phyloP scores from a whole-genome alignment of 2,113 vertebrate species.

The Cynocephalus volans region DNA sequence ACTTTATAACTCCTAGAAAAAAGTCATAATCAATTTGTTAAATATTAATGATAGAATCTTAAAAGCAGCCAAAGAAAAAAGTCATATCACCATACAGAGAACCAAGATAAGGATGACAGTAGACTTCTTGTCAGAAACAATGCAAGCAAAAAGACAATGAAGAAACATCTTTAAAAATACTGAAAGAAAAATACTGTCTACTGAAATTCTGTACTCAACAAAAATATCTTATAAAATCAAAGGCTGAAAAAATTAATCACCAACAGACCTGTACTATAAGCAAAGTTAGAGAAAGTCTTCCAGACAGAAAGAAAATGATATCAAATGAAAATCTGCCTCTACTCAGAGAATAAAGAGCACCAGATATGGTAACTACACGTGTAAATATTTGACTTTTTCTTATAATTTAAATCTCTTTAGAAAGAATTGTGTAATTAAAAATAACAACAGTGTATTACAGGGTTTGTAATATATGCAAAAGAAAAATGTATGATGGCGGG shows the following conservation, averaged over 20 bases:
- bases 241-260: not conserved
- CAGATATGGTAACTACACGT: not conserved
- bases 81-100: not conserved
- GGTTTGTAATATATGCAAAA: too few species aligned
- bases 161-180: not conserved
- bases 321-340: not conserved
- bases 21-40: not conserved
- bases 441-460: too few species aligned
- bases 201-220: not conserved
- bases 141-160: not conserved
- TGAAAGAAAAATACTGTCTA: not conserved
- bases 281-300: not conserved
- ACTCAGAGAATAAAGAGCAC: not conserved
- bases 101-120: not conserved
- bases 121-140: not conserved
- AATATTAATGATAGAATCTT: not conserved
- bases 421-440: too few species aligned
- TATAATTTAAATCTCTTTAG: not conserved
- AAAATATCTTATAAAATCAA: not conserved
- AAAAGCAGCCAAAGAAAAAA: not conserved
- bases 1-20: too few species aligned
- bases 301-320: not conserved
- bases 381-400: not conserved
- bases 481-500: not conserved
- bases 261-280: not conserved